Evolutionary conservation across 2,113 vertebrate species (phyloP).

Genomic region (Lepus timidus): DNA sequence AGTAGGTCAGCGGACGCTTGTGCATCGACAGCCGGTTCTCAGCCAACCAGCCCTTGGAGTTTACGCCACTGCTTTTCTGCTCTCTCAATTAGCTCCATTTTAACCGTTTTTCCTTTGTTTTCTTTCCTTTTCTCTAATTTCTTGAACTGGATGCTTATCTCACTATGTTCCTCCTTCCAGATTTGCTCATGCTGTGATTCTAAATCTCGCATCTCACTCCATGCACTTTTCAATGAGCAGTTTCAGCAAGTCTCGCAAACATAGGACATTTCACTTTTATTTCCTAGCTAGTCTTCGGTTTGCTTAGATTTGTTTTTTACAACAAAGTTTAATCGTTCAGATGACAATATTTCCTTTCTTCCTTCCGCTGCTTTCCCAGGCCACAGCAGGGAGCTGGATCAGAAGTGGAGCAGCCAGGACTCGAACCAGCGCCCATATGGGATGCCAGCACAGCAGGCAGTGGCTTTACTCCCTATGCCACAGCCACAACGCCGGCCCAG

Average conservation of each 20-base stretch:
- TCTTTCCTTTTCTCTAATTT: not conserved
- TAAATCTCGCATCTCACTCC: not conserved
- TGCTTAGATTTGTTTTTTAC: slow-evolving; percentile 35
- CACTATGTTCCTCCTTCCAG: not conserved
- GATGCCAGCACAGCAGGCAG: too few relatives aligned
- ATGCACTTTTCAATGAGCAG: not conserved
- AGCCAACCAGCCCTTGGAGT: not conserved
- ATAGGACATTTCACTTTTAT: not conserved
- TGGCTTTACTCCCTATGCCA: too few relatives aligned
- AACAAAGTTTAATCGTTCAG: slow-evolving; percentile 1
- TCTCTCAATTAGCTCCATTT: slow-evolving; percentile 43
- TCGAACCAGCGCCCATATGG: too few relatives aligned
- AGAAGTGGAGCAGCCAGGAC: too few relatives aligned
- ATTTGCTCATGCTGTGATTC: slow-evolving; percentile 26
- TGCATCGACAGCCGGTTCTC: not conserved
- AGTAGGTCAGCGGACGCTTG: not conserved
- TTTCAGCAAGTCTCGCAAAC: not conserved
- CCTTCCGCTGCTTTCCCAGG: too few relatives aligned
- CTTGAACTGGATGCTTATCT: not conserved
- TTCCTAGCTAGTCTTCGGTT: slow-evolving; percentile 15
- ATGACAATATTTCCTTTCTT: not conserved
- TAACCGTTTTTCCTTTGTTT: not conserved
- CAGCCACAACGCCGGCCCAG: too few relatives aligned
- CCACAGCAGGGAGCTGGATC: too few relatives aligned
- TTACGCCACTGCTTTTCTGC: not conserved